A percentile compares a stretch with the other conserved stretches of the same genome.
phyloP scores from a whole-genome alignment of 1,140 invertebrate species.

The Pogonomyrmex californicus region DNA sequence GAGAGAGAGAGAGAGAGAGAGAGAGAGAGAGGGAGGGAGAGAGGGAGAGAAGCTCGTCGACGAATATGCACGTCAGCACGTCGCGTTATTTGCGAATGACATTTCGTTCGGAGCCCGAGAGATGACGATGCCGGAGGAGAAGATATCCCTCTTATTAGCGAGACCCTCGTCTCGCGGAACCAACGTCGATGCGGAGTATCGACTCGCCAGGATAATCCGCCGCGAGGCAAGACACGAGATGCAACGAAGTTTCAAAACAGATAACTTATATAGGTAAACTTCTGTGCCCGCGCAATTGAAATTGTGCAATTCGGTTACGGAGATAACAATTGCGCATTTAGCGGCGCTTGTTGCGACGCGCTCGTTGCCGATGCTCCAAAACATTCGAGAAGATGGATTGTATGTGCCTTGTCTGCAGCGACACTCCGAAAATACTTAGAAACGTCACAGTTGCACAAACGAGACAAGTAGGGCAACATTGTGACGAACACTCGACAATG shows the following conservation, averaged over 20 bases:
- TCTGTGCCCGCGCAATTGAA: constrained; percentile 19
- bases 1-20: neutral
- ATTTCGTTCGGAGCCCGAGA: neutral
- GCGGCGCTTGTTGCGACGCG: neutral
- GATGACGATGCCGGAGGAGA: neutral
- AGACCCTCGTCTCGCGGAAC: neutral
- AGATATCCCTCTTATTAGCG: neutral
- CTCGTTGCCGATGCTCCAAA: neutral
- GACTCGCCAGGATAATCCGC: neutral
- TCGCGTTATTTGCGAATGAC: constrained; percentile 15
- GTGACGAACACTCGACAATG: constrained; percentile 10
- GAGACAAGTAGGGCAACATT: constrained; percentile 16
- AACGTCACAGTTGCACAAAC: neutral
- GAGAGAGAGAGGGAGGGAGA: neutral
- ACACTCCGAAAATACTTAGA: constrained; percentile 47
- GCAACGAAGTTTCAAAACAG: constrained; percentile 44
- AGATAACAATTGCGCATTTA: constrained; percentile 53
- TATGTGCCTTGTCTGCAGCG: neutral
- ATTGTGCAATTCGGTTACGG: constrained; percentile 49
- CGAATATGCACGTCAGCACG: neutral
- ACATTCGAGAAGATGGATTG: constrained; percentile 36
- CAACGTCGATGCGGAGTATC: constrained; percentile 1
- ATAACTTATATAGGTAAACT: constrained; percentile 63
- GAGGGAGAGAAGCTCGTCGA: neutral
- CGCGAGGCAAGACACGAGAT: neutral